Percentiles rank a stretch among this genome's conserved stretches.
Conservation (phyloP, 2,797 vertebrate species). For the Sciurus vulgaris region DNA sequence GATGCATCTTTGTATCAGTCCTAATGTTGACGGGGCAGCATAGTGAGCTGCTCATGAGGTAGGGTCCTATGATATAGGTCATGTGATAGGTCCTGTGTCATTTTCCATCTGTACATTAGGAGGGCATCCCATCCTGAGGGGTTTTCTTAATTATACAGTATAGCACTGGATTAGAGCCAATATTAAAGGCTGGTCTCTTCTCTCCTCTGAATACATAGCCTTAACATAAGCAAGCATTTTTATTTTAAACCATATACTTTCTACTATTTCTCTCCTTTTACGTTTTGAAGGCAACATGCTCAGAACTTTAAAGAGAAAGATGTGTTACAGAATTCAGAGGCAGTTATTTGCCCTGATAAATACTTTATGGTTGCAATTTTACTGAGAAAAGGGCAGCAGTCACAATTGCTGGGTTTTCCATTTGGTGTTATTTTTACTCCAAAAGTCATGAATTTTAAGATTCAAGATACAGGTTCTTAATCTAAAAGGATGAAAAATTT, state of each 20-base stretch:
- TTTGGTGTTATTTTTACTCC: background rate
- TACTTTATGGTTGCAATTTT: background rate
- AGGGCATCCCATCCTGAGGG: background rate
- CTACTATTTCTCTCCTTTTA: background rate
- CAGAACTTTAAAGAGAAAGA: background rate
- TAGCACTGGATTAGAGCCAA: background rate
- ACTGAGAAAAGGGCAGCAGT: background rate
- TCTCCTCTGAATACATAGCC: background rate
- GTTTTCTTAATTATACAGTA: background rate
- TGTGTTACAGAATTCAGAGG: background rate
- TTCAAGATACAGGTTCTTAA: background rate
- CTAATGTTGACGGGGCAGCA: background rate
- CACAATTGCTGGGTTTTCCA: background rate
- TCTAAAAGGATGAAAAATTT: background rate
- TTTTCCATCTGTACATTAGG: background rate
- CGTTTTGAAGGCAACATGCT: background rate
- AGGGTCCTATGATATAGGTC: background rate
- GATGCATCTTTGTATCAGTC: background rate
- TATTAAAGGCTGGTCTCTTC: background rate
- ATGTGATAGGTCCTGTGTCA: background rate
- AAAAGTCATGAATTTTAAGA: conserved; percentile 27
- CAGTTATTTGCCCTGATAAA: background rate
- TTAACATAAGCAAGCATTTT: background rate
- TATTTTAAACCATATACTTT: background rate
- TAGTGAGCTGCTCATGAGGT: too few relatives aligned